Conservation (phyloP, 53 echinoderm and acorn worm genomes). For the Henricia sp. region DNA sequence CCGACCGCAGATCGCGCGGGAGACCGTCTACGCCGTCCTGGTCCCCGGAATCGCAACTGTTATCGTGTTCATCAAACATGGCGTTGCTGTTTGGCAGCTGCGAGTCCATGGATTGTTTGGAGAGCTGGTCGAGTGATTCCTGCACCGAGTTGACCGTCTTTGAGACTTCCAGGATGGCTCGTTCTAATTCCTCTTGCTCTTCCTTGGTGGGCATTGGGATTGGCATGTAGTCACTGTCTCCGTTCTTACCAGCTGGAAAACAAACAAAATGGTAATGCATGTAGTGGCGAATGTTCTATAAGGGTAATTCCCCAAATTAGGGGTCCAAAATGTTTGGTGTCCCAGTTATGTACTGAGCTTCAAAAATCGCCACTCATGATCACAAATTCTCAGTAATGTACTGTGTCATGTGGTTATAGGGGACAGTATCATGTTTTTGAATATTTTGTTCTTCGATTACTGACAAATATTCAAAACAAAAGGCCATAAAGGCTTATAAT, state of each 20-base stretch:
- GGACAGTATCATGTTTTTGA: too few relatives aligned
- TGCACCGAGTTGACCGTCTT: conserved; percentile 81
- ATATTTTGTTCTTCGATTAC: too few relatives aligned
- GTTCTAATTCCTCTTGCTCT: conserved; percentile 91
- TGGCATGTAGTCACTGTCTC: conserved; percentile 73
- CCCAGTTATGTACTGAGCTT: too few relatives aligned
- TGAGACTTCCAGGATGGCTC: conserved; percentile 86
- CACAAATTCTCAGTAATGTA: too few relatives aligned
- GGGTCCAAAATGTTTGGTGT: too few relatives aligned
- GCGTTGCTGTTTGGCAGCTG: conserved; percentile 44
- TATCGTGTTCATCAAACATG: conserved; percentile 66
- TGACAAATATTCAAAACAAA: too few relatives aligned
- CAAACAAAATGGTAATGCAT: too few relatives aligned
- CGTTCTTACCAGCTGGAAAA: conserved; percentile 85
- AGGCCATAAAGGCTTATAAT: too few relatives aligned
- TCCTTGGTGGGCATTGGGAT: conserved; percentile 86
- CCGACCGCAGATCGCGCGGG: conserved; percentile 91
- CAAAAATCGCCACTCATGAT: too few relatives aligned
- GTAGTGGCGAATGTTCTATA: too few relatives aligned
- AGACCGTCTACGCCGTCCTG: conserved; percentile 84
- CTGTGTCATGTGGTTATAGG: too few relatives aligned
- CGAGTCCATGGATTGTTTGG: conserved; percentile 51
- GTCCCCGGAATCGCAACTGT: conserved; percentile 73
- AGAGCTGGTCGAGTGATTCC: conserved; percentile 83
- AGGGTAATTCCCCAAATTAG: too few relatives aligned